Base-by-base conservation (phyloP, 2,113 vertebrate species). In the Sinocyclocheilus anophthalmus region DNA sequence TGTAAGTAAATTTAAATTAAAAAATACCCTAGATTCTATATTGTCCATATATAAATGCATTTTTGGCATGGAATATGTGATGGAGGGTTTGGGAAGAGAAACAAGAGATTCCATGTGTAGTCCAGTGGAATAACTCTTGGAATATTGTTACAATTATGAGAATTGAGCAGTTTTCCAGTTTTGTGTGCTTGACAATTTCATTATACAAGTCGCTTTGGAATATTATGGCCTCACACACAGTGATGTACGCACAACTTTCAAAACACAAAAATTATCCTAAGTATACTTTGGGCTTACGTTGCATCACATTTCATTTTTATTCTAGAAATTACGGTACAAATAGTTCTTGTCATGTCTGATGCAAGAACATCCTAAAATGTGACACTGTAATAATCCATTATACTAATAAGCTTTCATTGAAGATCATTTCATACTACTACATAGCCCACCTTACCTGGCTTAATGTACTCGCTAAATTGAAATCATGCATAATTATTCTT, bases 341-440 rank as follows among this genome's bases (percentile, higher is more conserved):
- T 9, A 72, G 69, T 72, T 37, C 7, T 20, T 72, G 69, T 39
- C 30, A 22, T 30, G 9, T 72, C 18, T 10, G 69, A 72, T 72
- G 8, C 4, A 72, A 72, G 69, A 72, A 72, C 18, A 72, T 50
- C 45, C 14, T 53, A 76, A 4, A 4, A 77, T 6, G 76, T 55
- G 76, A 77, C 76, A 45, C 9, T 55, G 45, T 14, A 55, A 39
- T 37, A 37, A 20, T 13, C 50, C 45, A 53, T 76, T 76, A 76
- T 26, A 76, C 73, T 50, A 76, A 50, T 50, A 76, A 50, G n/a
- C n/a, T 24, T 18, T 57, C 26, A 78, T 76, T 50, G n/a, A 76
- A 76, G 22, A 48, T 24, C 1, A 76, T 78, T 78, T 55, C 0
- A 18, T 22, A 37, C 50, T 37, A 26, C 6, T 33, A 57, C 48